Evolutionary conservation across 1,140 invertebrate genomes (phyloP).

Genomic region (Papilio helenus): DNA sequence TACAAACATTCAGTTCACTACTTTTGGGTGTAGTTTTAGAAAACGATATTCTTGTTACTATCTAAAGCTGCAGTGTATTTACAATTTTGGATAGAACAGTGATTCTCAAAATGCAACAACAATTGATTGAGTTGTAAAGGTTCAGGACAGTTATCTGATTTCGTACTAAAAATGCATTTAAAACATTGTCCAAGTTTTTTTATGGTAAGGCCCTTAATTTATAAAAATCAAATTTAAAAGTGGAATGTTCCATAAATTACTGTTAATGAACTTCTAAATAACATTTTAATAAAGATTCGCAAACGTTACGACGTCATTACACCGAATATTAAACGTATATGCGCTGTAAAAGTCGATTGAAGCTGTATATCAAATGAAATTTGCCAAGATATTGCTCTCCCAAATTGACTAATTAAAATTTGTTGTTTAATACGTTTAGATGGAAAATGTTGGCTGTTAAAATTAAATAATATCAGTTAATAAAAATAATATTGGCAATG

Average conservation of each 20-base stretch:
- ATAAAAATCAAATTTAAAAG: conserved; percentile 12
- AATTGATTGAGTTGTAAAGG: no score
- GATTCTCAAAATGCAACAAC: no score
- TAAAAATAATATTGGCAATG: neutral
- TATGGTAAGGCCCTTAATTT: neutral
- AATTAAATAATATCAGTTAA: neutral
- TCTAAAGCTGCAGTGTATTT: no score
- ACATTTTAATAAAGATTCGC: conserved; percentile 39
- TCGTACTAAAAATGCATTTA: no score
- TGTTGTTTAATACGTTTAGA: conserved; percentile 19
- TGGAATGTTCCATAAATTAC: conserved; percentile 26
- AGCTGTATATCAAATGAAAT: conserved; percentile 37
- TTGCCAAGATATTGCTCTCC: conserved; percentile 21
- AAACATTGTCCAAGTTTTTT: no score
- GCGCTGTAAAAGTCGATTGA: conserved; percentile 33
- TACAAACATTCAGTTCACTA: neutral
- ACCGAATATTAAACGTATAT: conserved; percentile 29
- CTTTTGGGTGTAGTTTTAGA: conserved; percentile 6
- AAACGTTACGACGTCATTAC: conserved; percentile 37
- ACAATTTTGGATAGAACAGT: no score
- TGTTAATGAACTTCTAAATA: conserved; percentile 35
- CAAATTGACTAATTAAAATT: conserved; percentile 36
- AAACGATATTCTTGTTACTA: neutral
- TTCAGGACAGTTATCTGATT: no score
- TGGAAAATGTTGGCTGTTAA: neutral